Conservation (phyloP, 2,888 invertebrate species). For the Stomorhina lunata region DNA sequence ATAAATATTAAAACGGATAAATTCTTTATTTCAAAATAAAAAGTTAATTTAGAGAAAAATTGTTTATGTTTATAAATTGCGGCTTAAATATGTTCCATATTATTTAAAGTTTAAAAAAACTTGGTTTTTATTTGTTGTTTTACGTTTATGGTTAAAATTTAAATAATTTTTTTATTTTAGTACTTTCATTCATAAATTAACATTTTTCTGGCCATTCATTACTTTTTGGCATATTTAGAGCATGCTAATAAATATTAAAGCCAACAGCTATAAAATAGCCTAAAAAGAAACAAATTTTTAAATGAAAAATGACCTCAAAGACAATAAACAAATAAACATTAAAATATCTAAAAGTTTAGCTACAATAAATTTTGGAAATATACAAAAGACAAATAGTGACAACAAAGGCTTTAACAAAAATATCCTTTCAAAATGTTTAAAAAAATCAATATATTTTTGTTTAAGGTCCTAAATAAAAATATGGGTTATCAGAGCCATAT, state of each 20-base stretch:
- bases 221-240: constrained; percentile 41
- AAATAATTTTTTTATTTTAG: neutral
- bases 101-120: no score
- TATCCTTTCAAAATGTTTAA: constrained; percentile 18
- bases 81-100: no score
- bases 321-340: constrained; percentile 53
- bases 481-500: no score
- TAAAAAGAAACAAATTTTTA: neutral
- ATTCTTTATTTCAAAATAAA: no score
- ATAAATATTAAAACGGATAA: no score
- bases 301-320: constrained; percentile 35
- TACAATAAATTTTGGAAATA: constrained; percentile 49
- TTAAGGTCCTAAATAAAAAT: no score
- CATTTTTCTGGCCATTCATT: constrained; percentile 26
- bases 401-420: neutral
- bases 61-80: no score
- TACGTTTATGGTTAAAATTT: constrained; percentile 1
- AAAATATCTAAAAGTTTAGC: constrained; percentile 4
- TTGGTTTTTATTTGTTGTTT: neutral
- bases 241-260: constrained; percentile 46
- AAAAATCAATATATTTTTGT: no score
- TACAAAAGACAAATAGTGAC: neutral
- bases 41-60: no score
- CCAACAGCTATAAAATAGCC: neutral
- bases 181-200: constrained; percentile 24